phyloP scores from a whole-genome alignment of 2,888 invertebrate genomes.

The Cyrtodaria siliqua region DNA sequence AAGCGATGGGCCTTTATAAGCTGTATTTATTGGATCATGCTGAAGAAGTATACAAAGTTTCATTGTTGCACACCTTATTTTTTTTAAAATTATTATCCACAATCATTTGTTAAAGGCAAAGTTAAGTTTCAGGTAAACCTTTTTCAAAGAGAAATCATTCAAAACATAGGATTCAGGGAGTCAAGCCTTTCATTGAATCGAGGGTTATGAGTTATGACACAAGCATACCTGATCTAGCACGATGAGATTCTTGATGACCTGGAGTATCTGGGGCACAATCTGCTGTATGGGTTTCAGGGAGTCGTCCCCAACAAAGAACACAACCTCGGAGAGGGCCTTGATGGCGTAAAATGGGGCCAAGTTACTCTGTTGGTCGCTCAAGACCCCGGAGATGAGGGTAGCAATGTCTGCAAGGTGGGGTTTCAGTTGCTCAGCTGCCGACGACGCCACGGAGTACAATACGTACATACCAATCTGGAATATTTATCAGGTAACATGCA shows the following conservation, averaged over 20 bases:
- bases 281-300: conserved; percentile 86
- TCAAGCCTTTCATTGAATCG: no score
- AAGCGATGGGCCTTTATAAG: no score
- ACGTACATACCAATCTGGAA: conserved; percentile 90
- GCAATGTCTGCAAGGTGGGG: conserved; percentile 89
- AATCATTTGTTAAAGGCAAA: no score
- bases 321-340: conserved; percentile 89
- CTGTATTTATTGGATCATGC: no score
- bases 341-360: conserved; percentile 89
- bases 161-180: no score
- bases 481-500: no score
- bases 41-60: no score
- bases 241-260: conserved; percentile 89
- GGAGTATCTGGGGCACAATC: conserved; percentile 89
- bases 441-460: conserved; percentile 90
- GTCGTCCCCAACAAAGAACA: conserved; percentile 89
- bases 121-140: no score
- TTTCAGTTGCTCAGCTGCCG: conserved; percentile 90
- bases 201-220: no score
- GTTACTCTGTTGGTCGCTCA: conserved; percentile 87
- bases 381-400: conserved; percentile 87
- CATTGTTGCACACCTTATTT: no score
- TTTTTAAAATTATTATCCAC: no score
- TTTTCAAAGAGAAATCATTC: no score
- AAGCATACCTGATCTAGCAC: conserved; percentile 82